Evolutionary conservation across 2,113 vertebrate species (phyloP), one percentile per base, ranked within the genome.

Genomic region (Cynopterus brachyotis): DNA sequence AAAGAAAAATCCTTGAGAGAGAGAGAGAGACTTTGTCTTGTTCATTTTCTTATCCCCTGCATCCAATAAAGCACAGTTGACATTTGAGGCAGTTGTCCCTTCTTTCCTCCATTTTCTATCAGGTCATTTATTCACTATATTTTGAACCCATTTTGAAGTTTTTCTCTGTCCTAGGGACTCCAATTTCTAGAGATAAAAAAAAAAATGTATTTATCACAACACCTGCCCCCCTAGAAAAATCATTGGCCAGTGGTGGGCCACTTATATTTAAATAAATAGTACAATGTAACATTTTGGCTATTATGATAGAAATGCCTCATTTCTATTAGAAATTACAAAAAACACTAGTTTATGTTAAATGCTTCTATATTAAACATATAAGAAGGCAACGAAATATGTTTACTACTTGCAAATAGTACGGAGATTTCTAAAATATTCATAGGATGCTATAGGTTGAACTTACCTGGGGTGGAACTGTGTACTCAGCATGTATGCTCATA

Each of bases 361-460:
- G 42, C 6, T 69, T 94, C 89, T 26, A 20, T 42, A 80, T 75
- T 79, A 85, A 95, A 76, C 10, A 83, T 6, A 76, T 35, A 90
- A 62, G 40, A 37, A 24, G 50, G 30, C 2, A 81, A 50, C 66
- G 10, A 80, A 88, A 84, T 50, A 37, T 42, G 35, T 89, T 91
- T 86, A 11, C 32, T 86, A 30, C n/a, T 80, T 89, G 2, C 20
- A 90, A 94, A 83, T 53, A 75, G 47, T 28, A 69, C 64, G 22
- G 67, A 13, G 7, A 78, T 59, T 81, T 92, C 28, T 67, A 92
- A 92, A 94, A 83, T 59, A 93, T 57, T 64, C 20, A 83, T 26
- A 82, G 55, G 22, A 94, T 70, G 53, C 35, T 47, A 0, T 20
- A 37, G 12, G 2, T 45, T 94, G 50, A 57, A 17, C 1, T 32